Evolutionary conservation across 2,113 vertebrate genomes (phyloP).

Genomic region (Sisor rabdophorus): DNA sequence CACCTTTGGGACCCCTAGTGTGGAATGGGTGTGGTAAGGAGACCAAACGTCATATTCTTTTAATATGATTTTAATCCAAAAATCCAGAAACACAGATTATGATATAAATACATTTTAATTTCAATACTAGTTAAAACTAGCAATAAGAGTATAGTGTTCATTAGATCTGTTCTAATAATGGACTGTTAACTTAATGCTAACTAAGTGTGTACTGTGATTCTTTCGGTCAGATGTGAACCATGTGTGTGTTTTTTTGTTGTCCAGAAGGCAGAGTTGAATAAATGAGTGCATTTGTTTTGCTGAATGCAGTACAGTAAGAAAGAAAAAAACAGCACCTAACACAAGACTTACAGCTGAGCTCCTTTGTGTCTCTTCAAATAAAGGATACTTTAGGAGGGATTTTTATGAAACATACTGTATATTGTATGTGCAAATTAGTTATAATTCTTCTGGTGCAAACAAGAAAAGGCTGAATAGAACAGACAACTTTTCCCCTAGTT

Average conservation of each 20-base stretch:
- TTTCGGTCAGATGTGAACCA: slow-evolving; percentile 13
- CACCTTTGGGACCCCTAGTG: too few relatives aligned
- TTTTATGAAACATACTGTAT: background rate
- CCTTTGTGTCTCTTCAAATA: background rate
- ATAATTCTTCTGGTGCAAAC: background rate
- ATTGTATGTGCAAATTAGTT: background rate
- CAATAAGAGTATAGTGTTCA: too few relatives aligned
- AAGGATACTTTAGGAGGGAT: background rate
- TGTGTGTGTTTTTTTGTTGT: slow-evolving; percentile 1
- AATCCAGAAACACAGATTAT: too few relatives aligned
- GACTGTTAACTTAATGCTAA: background rate
- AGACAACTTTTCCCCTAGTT: background rate
- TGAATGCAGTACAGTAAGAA: slow-evolving; percentile 8
- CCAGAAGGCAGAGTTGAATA: slow-evolving; percentile 12
- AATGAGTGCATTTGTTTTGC: slow-evolving; percentile 22
- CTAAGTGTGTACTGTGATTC: background rate
- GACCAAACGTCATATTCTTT: too few relatives aligned
- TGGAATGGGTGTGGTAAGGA: too few relatives aligned
- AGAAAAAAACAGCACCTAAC: background rate
- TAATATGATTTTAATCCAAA: too few relatives aligned
- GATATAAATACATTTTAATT: too few relatives aligned
- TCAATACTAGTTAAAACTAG: too few relatives aligned
- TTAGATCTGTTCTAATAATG: background rate
- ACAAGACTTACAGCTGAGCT: background rate
- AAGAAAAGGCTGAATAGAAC: background rate